Evolutionary conservation across 2,797 vertebrate genomes (phyloP).

Genomic region (Limnodromus scolopaceus): DNA sequence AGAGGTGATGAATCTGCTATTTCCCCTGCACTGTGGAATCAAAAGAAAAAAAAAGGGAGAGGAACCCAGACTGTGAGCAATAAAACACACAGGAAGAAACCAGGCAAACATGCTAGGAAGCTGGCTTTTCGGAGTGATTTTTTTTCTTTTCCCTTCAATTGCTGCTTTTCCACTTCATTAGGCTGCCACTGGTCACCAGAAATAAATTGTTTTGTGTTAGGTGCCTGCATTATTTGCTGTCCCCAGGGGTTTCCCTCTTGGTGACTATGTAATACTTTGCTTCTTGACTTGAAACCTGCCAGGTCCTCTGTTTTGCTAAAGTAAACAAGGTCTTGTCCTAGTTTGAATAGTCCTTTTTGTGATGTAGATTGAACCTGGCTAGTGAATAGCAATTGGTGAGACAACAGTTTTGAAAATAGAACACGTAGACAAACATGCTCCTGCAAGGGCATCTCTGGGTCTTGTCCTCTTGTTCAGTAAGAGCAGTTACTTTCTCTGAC

Average conservation of each 20-base stretch:
- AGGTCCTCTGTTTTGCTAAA: neutral
- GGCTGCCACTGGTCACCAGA: constrained; percentile 33
- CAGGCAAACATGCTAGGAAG: neutral
- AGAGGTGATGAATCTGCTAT: neutral
- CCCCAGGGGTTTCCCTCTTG: neutral
- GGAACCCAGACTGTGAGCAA: neutral
- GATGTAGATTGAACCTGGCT: neutral
- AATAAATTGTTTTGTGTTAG: neutral
- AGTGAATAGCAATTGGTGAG: neutral
- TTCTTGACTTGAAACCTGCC: neutral
- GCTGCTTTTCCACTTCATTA: neutral
- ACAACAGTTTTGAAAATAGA: neutral
- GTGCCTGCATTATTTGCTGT: neutral
- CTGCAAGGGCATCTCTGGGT: neutral
- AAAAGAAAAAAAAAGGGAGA: neutral
- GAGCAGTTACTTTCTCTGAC: neutral
- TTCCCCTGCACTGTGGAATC: neutral
- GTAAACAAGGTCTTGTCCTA: neutral
- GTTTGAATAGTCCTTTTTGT: neutral
- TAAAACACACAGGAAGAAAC: neutral
- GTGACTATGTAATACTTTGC: neutral
- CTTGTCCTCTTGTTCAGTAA: neutral
- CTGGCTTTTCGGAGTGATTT: neutral
- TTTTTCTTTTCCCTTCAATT: neutral
- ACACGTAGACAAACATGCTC: neutral